A percentile compares a stretch with the other conserved stretches of the same genome.
phyloP scores from a whole-genome alignment of 2,888 invertebrate genomes.

The Eupithecia subfuscata region DNA sequence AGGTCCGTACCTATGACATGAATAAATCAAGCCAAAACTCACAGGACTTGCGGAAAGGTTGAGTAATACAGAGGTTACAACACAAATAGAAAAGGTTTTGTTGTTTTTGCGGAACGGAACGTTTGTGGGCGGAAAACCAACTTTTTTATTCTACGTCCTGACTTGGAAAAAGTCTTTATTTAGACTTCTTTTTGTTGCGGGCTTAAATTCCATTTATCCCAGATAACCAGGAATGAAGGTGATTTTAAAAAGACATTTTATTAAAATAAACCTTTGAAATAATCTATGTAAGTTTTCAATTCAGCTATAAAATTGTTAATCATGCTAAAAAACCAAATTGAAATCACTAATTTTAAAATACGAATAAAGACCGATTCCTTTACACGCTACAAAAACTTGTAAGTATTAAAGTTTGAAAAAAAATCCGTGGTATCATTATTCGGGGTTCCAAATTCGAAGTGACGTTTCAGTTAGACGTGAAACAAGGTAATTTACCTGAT shows the following conservation, averaged over 20 bases:
- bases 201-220: neutral
- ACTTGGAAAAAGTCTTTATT: neutral
- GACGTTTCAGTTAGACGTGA: neutral
- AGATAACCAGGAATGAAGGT: neutral
- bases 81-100: conserved; percentile 17
- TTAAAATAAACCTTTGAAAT: no score
- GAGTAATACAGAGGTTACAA: conserved; percentile 38
- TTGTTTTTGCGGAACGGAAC: conserved; percentile 12
- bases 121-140: conserved; percentile 1
- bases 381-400: no score
- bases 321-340: no score
- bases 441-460: neutral
- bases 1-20: conserved; percentile 37
- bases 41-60: conserved; percentile 39
- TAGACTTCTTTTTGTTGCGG: neutral
- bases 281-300: neutral
- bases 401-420: neutral
- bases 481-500: conserved; percentile 42
- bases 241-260: no score
- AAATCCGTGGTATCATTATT: neutral
- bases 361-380: no score
- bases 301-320: no score
- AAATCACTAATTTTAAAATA: no score
- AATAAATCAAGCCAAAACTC: conserved; percentile 57
- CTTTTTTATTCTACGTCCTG: neutral